Evolutionary conservation across 2,888 invertebrate species (phyloP).

Genomic region (Caradrina clavipalpis): DNA sequence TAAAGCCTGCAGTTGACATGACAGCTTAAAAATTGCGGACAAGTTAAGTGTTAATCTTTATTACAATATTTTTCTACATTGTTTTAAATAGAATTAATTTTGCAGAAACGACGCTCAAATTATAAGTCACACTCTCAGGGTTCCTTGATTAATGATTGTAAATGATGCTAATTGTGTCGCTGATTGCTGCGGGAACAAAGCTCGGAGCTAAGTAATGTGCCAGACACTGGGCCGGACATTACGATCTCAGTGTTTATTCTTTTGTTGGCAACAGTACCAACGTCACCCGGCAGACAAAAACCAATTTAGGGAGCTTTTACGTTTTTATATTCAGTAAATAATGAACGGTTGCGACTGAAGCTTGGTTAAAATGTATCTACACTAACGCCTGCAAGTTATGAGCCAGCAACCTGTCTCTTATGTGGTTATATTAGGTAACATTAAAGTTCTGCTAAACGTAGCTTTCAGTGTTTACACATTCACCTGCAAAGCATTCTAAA

Average conservation of each 20-base stretch:
- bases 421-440: conserved; percentile 19
- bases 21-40: not conserved
- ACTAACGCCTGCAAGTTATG: conserved; percentile 7
- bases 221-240: conserved; percentile 39
- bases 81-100: conserved; percentile 10
- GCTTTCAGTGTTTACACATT: conserved; percentile 8
- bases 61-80: conserved; percentile 6
- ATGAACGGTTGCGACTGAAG: conserved; percentile 7
- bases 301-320: conserved; percentile 7
- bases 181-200: conserved; percentile 53
- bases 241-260: conserved; percentile 48
- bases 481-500: conserved; percentile 10
- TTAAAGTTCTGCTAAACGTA: conserved; percentile 3
- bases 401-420: conserved; percentile 5
- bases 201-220: conserved; percentile 47
- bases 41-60: not conserved
- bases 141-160: conserved; percentile 55
- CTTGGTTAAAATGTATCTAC: conserved; percentile 19
- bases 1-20: conserved; percentile 5
- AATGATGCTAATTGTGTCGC: conserved; percentile 59
- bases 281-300: conserved; percentile 17
- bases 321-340: conserved; percentile 22
- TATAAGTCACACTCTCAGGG: conserved; percentile 38
- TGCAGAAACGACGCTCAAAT: conserved; percentile 28
- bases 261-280: conserved; percentile 30